These are phyloP conservation scores for Hecatera dysodea DNA, from an alignment of 2,888 invertebrate species.

Conservation along the genomic window DNA sequence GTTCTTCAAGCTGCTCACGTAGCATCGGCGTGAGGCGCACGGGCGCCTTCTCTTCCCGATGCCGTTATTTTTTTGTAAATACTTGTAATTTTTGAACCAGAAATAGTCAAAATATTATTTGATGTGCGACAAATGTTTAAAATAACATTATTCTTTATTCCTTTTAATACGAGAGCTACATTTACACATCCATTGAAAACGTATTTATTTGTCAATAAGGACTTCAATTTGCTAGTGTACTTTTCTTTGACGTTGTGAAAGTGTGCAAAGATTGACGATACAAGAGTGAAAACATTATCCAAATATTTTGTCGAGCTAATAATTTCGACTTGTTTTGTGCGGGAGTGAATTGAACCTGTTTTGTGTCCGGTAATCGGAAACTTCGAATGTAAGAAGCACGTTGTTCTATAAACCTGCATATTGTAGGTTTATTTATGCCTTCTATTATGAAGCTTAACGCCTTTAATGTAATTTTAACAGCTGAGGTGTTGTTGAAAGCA, in stretches of 20 bases:
- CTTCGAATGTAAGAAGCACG: constrained; percentile 81
- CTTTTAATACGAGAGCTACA: constrained; percentile 70
- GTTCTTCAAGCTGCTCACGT: constrained; percentile 99
- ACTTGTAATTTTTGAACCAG: constrained; percentile 79
- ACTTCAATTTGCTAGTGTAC: constrained; percentile 87
- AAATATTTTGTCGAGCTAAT: constrained; percentile 75
- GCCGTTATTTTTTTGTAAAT: constrained; percentile 80
- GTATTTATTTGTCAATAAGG: constrained; percentile 80
- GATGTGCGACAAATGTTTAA: constrained; percentile 76
- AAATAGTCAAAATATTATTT: constrained; percentile 79
- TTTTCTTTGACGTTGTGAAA: constrained; percentile 85
- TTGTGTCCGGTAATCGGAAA: constrained; percentile 80
- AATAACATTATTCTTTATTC: constrained; percentile 76
- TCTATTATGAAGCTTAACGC: constrained; percentile 74
- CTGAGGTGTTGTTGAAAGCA: constrained; percentile 66
- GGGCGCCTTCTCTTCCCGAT: constrained; percentile 76
- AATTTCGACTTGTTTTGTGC: constrained; percentile 79
- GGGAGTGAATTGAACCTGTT: constrained; percentile 80
- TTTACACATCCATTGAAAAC: constrained; percentile 71
- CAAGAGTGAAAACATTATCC: constrained; percentile 80
- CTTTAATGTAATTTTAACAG: constrained; percentile 70
- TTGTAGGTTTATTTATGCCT: constrained; percentile 83
- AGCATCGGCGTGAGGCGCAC: constrained; percentile 92
- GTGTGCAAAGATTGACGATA: constrained; percentile 82
- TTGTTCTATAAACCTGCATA: constrained; percentile 86